phyloP scores from a whole-genome alignment of 2,888 invertebrate genomes.

The Smittia aterrima region DNA sequence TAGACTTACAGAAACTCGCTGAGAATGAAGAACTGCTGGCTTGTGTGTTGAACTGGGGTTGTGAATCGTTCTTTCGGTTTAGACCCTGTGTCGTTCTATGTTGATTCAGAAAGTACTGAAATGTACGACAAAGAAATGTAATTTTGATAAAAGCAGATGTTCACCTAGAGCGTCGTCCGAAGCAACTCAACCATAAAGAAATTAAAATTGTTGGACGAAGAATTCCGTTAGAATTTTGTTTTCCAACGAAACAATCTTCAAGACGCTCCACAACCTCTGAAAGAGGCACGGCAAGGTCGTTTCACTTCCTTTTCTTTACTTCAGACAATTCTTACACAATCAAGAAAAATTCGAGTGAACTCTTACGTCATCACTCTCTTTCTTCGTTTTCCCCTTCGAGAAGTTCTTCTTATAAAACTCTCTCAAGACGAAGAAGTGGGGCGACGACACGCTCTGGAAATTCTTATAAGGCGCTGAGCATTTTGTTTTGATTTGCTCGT shows the following conservation, averaged over 20 bases:
- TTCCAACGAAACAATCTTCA: background rate
- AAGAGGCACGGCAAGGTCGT: constrained; percentile 29
- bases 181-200: constrained; percentile 26
- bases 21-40: constrained; percentile 8
- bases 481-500: background rate
- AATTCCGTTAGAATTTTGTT: background rate
- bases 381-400: background rate
- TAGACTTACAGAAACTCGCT: background rate
- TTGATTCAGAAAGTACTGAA: background rate
- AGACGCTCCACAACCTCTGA: background rate
- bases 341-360: background rate
- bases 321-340: background rate
- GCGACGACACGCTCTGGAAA: background rate
- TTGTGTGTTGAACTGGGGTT: constrained; percentile 27
- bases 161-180: background rate
- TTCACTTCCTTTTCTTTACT: constrained; percentile 21
- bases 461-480: constrained; percentile 22
- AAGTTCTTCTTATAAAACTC: background rate
- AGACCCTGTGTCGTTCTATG: background rate
- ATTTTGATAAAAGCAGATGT: constrained; percentile 22
- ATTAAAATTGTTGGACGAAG: background rate
- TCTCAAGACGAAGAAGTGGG: background rate
- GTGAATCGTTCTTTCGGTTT: background rate
- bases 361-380: constrained; percentile 28
- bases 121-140: background rate